Evolutionary conservation across 1,140 invertebrate genomes (phyloP).

Genomic region (Megalopta genalis): DNA sequence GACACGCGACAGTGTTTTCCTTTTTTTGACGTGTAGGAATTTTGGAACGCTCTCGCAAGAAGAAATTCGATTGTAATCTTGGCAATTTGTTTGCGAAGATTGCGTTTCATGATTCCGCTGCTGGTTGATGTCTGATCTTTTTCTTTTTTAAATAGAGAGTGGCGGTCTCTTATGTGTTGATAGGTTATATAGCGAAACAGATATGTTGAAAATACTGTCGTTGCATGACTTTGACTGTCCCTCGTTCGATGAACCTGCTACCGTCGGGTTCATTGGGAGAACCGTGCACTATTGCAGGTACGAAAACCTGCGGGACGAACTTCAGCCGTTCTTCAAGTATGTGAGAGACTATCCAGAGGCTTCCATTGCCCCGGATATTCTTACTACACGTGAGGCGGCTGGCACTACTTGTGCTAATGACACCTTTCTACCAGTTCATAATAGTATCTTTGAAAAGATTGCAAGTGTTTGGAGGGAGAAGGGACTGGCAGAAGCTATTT

Average conservation of each 20-base stretch:
- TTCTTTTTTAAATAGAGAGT: too few species aligned
- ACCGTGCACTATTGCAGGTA: constrained; percentile 62
- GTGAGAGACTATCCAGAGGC: constrained; percentile 71
- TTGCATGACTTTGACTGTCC: constrained; percentile 70
- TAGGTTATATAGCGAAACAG: constrained; percentile 42
- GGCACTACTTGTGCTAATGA: constrained; percentile 71
- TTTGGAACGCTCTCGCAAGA: not conserved
- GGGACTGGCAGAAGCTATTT: constrained; percentile 81
- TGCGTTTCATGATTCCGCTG: too few species aligned
- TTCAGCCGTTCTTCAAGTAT: constrained; percentile 68
- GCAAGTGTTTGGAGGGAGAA: constrained; percentile 80
- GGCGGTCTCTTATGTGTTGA: not conserved
- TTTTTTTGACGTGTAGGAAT: not conserved
- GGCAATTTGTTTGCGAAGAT: not conserved
- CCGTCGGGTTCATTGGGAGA: constrained; percentile 62
- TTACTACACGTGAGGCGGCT: constrained; percentile 74
- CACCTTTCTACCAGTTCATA: constrained; percentile 77
- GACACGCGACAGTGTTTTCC: not conserved
- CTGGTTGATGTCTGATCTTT: not conserved
- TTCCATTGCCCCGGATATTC: constrained; percentile 72
- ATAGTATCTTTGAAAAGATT: constrained; percentile 77
- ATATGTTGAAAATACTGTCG: constrained; percentile 72
- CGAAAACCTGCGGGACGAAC: constrained; percentile 68
- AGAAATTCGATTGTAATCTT: too few species aligned
- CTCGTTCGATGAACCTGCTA: constrained; percentile 56